These are phyloP conservation scores for Tauraco hartlaubi DNA, from an alignment of 2,797 vertebrate species.

Conservation along the genomic window DNA sequence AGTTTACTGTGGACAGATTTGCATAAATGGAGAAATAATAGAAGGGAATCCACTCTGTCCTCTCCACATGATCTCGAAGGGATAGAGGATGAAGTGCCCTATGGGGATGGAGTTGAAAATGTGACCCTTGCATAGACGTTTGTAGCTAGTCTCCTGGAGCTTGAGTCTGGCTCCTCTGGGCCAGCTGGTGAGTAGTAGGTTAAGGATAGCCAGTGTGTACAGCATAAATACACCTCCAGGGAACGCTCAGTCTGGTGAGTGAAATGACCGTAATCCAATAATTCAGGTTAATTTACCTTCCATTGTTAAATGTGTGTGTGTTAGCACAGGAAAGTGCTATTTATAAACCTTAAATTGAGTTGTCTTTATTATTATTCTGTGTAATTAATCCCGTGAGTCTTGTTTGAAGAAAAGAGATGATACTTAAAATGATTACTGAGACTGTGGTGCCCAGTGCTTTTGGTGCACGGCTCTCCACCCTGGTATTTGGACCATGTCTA, in stretches of 20 bases:
- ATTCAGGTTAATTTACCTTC: slow-evolving; percentile 29
- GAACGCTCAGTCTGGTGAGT: not conserved
- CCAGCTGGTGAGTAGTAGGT: not conserved
- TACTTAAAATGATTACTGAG: not conserved
- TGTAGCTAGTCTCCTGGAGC: not conserved
- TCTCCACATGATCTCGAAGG: not conserved
- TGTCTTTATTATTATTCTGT: not conserved
- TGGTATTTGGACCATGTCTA: not conserved
- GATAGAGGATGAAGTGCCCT: not conserved
- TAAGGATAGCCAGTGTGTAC: not conserved
- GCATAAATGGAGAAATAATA: not conserved
- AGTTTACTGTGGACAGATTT: not conserved
- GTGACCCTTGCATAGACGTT: not conserved
- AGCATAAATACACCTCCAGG: not conserved
- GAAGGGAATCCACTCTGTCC: not conserved
- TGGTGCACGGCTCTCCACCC: not conserved
- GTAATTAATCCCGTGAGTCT: not conserved
- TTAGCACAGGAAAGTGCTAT: not conserved
- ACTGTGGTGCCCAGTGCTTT: not conserved
- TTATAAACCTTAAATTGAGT: slow-evolving; percentile 25
- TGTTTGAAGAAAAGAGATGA: not conserved
- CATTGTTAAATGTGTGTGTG: not conserved
- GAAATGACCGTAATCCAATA: not conserved
- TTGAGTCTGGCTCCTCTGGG: not conserved
- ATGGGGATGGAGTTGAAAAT: not conserved